phyloP scores from a whole-genome alignment of 2,797 vertebrate genomes.

The Oreonectes daqikongensis region DNA sequence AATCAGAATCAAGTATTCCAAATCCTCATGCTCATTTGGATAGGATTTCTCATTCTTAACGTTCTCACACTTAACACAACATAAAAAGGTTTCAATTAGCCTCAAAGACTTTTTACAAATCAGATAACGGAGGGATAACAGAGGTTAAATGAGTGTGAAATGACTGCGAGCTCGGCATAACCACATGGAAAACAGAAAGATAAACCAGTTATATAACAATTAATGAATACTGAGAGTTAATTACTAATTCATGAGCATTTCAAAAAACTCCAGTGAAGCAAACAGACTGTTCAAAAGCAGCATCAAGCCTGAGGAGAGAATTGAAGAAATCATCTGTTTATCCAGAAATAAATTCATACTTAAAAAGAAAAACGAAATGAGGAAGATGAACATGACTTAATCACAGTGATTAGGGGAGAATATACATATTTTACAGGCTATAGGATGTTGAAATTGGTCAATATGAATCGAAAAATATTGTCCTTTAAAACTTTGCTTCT shows the following conservation, averaged over 20 bases:
- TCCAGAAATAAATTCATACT: not conserved
- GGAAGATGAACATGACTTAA: not conserved
- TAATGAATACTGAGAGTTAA: not conserved
- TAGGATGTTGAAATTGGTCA: not conserved
- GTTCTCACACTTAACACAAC: not conserved
- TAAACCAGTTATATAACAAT: not conserved
- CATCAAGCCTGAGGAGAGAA: not conserved
- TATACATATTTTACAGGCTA: not conserved
- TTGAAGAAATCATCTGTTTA: constrained; percentile 13
- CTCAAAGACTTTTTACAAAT: constrained; percentile 6
- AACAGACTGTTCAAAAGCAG: constrained; percentile 5
- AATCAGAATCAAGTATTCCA: not conserved
- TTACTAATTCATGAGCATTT: constrained; percentile 26
- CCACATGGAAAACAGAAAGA: constrained; percentile 1
- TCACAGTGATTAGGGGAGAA: not conserved
- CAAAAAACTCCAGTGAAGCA: not conserved
- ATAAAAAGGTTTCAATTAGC: not conserved
- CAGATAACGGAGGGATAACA: constrained; percentile 1
- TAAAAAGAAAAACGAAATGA: not conserved
- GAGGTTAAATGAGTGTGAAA: constrained; percentile 5
- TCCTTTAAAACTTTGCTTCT: not conserved
- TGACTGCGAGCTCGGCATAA: not conserved
- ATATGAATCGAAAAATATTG: no score
- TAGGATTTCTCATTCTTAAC: not conserved
- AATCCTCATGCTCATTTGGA: no score